Evolutionary conservation across 2,888 invertebrate genomes (phyloP).

Genomic region (Drosophila recens): DNA sequence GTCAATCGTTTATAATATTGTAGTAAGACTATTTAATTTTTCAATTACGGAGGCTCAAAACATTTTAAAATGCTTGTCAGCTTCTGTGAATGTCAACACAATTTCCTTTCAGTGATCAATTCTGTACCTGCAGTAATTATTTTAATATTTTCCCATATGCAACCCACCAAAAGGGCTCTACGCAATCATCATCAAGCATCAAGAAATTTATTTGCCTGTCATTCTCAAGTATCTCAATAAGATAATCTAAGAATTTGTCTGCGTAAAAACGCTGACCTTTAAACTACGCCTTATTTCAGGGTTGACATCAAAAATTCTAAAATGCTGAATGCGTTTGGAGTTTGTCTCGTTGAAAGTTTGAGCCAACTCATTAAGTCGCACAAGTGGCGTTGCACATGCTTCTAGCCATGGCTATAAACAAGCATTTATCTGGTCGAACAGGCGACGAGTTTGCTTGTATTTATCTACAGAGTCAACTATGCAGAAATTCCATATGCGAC

Average conservation of each 20-base stretch:
- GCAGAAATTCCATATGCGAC: constrained; percentile 78
- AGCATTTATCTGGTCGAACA: constrained; percentile 45
- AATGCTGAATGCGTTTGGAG: constrained; percentile 26
- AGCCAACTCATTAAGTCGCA: constrained; percentile 65
- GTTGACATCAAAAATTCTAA: constrained; percentile 64
- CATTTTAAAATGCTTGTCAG: too few relatives aligned
- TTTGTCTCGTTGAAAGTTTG: constrained; percentile 41
- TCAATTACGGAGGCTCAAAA: too few relatives aligned
- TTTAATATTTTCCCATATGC: neutral
- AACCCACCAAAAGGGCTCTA: neutral
- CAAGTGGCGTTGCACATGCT: constrained; percentile 57
- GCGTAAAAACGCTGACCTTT: constrained; percentile 46
- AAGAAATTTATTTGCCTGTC: neutral
- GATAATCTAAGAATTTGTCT: constrained; percentile 23
- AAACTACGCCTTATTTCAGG: constrained; percentile 38
- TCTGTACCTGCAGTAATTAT: too few relatives aligned
- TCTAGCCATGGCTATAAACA: constrained; percentile 65
- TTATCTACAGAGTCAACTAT: constrained; percentile 59
- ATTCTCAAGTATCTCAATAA: constrained; percentile 8
- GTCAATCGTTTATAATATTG: too few relatives aligned
- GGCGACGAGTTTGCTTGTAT: constrained; percentile 31
- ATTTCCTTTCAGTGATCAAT: too few relatives aligned
- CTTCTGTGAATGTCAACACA: too few relatives aligned
- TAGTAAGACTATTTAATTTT: too few relatives aligned
- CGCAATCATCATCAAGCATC: neutral